Conservation (phyloP, 2,797 vertebrate genomes). For the Fratercula arctica region DNA sequence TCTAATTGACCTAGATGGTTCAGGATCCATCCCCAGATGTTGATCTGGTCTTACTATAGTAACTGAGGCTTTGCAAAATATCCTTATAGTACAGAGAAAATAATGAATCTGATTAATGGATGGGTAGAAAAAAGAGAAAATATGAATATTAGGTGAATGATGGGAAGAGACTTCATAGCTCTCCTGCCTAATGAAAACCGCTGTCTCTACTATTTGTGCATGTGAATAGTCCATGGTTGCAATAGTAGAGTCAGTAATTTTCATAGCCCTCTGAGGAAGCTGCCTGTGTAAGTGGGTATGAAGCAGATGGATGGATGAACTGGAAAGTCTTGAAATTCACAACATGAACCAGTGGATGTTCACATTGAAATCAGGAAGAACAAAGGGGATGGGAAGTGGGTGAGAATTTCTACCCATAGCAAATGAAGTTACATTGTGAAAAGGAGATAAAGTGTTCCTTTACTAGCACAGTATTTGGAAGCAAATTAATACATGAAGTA, state of each 20-base stretch:
- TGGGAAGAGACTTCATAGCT: neutral
- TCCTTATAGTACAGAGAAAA: neutral
- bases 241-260: neutral
- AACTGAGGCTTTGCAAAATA: neutral
- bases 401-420: neutral
- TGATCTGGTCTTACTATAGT: neutral
- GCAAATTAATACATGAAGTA: neutral
- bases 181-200: neutral
- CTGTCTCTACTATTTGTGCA: neutral
- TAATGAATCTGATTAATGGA: neutral
- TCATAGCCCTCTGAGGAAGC: neutral
- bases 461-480: neutral
- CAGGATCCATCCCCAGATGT: neutral
- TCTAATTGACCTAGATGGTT: neutral
- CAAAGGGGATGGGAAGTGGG: neutral
- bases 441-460: neutral
- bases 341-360: neutral
- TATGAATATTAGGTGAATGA: neutral
- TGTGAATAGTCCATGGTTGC: neutral
- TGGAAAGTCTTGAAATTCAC: neutral
- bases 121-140: neutral
- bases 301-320: neutral
- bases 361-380: neutral
- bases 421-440: neutral
- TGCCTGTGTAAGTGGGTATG: neutral